phyloP scores from a whole-genome alignment of 1,140 invertebrate species.

The Zaprionus ghesquierei region DNA sequence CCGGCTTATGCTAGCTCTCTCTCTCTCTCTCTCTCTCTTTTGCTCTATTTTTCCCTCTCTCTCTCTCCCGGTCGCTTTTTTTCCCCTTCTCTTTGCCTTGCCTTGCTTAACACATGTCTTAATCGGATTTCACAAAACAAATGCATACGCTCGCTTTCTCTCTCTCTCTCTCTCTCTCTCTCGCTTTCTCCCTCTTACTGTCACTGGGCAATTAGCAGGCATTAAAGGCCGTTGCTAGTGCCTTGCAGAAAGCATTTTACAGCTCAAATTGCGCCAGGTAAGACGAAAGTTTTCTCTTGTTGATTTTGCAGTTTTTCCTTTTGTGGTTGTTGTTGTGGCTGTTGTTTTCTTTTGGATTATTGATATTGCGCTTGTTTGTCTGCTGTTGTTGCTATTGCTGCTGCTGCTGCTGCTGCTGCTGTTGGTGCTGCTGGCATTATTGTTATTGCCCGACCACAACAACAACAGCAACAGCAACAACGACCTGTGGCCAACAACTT shows the following conservation, averaged over 20 bases:
- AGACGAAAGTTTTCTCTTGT: neutral
- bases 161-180: neutral
- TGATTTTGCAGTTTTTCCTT: neutral
- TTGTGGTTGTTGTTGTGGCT: neutral
- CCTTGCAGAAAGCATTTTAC: conserved; percentile 1
- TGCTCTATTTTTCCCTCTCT: neutral
- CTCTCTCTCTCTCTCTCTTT: neutral
- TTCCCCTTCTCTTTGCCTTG: neutral
- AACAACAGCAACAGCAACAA: neutral
- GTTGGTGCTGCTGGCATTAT: conserved; percentile 25
- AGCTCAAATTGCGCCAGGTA: conserved; percentile 18
- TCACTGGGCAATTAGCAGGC: conserved; percentile 1
- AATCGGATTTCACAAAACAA: neutral
- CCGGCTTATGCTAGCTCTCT: neutral
- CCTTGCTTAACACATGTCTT: neutral
- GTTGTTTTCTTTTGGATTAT: conserved; percentile 6
- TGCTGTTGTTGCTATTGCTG: neutral
- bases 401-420: neutral
- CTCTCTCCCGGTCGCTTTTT: neutral
- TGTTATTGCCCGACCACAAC: conserved; percentile 9
- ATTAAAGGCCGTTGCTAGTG: conserved; percentile 3
- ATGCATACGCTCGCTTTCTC: neutral
- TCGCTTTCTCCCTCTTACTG: neutral
- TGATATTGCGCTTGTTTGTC: conserved; percentile 32
- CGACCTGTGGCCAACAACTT: conserved; percentile 35